Evolutionary conservation across 2,888 invertebrate species (phyloP), one percentile per base, ranked within the genome.

Genomic region (Agonum fuliginosum): DNA sequence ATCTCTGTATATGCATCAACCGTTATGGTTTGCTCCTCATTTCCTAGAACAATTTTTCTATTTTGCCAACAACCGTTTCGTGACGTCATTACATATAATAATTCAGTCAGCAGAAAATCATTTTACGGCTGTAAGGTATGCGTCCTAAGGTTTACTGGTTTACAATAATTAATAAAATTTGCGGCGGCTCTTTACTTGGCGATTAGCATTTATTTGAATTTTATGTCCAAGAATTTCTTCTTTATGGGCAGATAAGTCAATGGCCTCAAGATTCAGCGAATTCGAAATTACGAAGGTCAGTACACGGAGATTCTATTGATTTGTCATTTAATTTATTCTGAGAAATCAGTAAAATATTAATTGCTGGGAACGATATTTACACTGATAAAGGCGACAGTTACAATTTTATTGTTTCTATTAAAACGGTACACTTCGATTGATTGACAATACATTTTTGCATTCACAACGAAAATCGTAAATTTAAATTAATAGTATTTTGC

Each of bases 11-110:
- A 27, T 46, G 17, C 46, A 46, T 46, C 17, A 46, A 62, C 58
- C 58, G 58, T 62, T 62, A 62, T 30, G 58, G 58, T 14, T 17
- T 62, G 30, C 17, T 62, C 58, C 27, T 62, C 30, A 62, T 62
- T 62, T 62, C 58, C 58, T 27, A 62, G 58, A 62, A 62, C 58
- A 12, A 58, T 62, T 62, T 62, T 62, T 62, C 58, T 27, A 62
- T 62, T 62, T 58, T 30, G 58, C 58, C n/a, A 62, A 62, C 58
- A 27, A 62, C 30, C 58, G 30, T 30, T 62, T 27, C 58, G 30
- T 62, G 58, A 62, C 58, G 24, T 54, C 54, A 54, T 24, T 8
- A 48, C 14, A 12, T 14, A 12, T 43, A 14, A 43, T 46, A 46
- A 46, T 46, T 46, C 46, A 46, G 17, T 17, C 17, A 17, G 12